phyloP scores from a whole-genome alignment of 1,140 invertebrate species.

The Brachionus sp. region DNA sequence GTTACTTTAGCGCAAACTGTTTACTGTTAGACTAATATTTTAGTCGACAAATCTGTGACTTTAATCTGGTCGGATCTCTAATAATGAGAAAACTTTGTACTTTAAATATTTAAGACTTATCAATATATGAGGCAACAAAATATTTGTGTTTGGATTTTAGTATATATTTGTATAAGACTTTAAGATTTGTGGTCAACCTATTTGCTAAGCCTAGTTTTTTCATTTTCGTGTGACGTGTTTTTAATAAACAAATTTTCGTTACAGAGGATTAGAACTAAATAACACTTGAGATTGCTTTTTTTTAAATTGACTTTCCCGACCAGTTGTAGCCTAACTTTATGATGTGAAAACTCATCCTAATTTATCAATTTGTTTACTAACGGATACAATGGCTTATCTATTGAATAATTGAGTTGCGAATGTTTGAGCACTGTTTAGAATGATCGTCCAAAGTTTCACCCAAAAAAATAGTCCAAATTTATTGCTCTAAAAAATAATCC shows the following conservation, averaged over 20 bases:
- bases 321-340: not conserved
- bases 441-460: no score
- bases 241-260: constrained; percentile 5
- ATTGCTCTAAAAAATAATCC: no score
- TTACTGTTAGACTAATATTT: not conserved
- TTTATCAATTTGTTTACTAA: not conserved
- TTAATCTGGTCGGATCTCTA: not conserved
- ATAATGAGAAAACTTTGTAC: not conserved
- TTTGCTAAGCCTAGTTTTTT: constrained; percentile 3
- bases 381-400: not conserved
- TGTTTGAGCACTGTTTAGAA: not conserved
- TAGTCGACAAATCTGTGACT: not conserved
- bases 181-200: not conserved
- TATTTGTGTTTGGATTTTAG: constrained; percentile 3
- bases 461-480: no score
- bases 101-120: constrained; percentile 3
- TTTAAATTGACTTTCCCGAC: not conserved
- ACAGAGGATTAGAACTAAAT: not conserved
- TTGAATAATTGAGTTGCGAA: not conserved
- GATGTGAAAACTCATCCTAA: not conserved
- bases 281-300: not conserved
- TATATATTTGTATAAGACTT: not conserved
- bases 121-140: constrained; percentile 8
- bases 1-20: not conserved
- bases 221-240: not conserved